Conservation (phyloP, 2,888 invertebrate genomes). For the Acanthacorydalis orientalis region DNA sequence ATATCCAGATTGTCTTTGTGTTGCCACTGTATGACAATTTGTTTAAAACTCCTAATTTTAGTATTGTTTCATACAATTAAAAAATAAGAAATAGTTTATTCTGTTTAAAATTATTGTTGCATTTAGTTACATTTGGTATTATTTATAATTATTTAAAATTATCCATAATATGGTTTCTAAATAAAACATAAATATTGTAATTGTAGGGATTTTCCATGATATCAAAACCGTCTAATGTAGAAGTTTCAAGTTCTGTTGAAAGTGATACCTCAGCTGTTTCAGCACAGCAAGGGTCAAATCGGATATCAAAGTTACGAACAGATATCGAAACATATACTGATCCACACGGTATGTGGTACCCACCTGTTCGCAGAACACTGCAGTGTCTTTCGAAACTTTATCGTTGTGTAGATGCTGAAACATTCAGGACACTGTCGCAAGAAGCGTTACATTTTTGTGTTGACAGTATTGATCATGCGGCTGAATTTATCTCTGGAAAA, state of each 20-base stretch:
- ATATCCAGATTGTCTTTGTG: conserved; percentile 56
- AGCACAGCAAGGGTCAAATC: conserved; percentile 11
- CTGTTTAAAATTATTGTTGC: no score
- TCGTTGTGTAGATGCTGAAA: conserved; percentile 83
- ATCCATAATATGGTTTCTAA: no score
- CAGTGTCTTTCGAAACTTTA: conserved; percentile 86
- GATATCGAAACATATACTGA: conserved; percentile 36
- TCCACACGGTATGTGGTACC: conserved; percentile 99
- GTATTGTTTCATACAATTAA: background rate
- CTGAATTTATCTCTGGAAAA: conserved; percentile 55
- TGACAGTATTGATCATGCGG: conserved; percentile 71
- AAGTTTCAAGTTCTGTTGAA: no score
- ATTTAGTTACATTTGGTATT: background rate
- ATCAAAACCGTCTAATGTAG: no score
- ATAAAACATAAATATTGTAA: no score
- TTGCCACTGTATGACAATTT: no score
- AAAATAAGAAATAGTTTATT: no score
- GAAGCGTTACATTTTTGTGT: conserved; percentile 89
- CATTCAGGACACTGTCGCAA: conserved; percentile 93
- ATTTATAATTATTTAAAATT: background rate
- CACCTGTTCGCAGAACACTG: conserved; percentile 85
- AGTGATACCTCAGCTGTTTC: conserved; percentile 12
- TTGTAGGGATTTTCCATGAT: no score
- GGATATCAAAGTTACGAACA: background rate
- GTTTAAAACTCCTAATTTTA: no score